Percentiles rank a stretch among this genome's conserved stretches.
These are phyloP conservation scores for Drosophila bunnanda DNA, from an alignment of 2,888 invertebrate species.

Conservation along the genomic window DNA sequence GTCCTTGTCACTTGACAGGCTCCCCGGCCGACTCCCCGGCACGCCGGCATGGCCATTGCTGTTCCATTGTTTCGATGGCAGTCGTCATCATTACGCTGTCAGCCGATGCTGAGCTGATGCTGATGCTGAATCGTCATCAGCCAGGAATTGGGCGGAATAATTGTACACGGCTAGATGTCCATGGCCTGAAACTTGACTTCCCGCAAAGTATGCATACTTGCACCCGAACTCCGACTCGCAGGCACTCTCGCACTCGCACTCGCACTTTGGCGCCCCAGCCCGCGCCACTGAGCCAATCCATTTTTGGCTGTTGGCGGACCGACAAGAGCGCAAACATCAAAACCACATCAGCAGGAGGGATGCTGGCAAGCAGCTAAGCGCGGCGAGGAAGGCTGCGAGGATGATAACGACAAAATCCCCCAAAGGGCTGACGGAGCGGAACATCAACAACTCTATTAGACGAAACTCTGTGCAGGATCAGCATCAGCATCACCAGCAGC, in stretches of 20 bases:
- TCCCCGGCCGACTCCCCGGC: constrained; percentile 44
- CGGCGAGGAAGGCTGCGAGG: constrained; percentile 36
- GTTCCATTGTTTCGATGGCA: constrained; percentile 59
- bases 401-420: constrained; percentile 67
- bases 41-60: constrained; percentile 26
- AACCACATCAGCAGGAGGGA: constrained; percentile 69
- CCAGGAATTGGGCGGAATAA: constrained; percentile 54
- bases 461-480: constrained; percentile 51
- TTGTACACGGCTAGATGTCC: constrained; percentile 39
- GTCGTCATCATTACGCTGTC: constrained; percentile 71
- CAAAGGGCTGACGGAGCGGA: constrained; percentile 73
- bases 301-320: constrained; percentile 37
- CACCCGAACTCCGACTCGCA: constrained; percentile 1
- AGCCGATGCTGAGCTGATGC: constrained; percentile 46
- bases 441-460: constrained; percentile 79
- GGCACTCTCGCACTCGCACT: constrained; percentile 10
- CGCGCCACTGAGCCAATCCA: constrained; percentile 30
- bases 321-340: constrained; percentile 70
- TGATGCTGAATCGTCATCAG: constrained; percentile 52
- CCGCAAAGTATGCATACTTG: constrained; percentile 56
- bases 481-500: constrained; percentile 25
- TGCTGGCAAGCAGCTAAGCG: constrained; percentile 37
- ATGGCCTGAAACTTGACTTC: constrained; percentile 49
- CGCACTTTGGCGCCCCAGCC: constrained; percentile 14
- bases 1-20: constrained; percentile 67